Conservation (phyloP, 2,113 vertebrate species). For the Struthio camelus region DNA sequence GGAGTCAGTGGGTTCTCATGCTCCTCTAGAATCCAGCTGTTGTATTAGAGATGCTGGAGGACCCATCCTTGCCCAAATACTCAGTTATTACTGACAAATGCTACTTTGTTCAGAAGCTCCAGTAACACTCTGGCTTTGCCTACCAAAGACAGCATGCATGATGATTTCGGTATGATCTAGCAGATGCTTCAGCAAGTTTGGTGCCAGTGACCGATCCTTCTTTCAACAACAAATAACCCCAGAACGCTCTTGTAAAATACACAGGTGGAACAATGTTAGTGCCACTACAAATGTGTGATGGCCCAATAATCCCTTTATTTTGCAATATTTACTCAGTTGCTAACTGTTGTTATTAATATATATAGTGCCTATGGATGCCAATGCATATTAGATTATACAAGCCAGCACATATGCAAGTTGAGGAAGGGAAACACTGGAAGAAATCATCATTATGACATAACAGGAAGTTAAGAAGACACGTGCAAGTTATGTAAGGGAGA, state of each 20-base stretch:
- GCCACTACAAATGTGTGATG: neutral
- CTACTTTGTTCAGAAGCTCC: neutral
- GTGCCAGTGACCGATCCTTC: neutral
- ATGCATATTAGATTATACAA: neutral
- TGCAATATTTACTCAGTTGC: neutral
- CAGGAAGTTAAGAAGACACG: neutral
- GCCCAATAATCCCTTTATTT: neutral
- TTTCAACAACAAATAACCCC: neutral
- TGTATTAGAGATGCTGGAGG: neutral
- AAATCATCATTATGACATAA: neutral
- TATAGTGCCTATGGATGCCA: neutral
- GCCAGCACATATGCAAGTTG: neutral
- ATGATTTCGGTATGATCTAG: neutral
- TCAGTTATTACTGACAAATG: neutral
- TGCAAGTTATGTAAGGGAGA: neutral
- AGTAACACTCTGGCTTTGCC: neutral
- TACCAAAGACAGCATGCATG: neutral
- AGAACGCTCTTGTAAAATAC: neutral
- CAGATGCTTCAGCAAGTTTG: neutral
- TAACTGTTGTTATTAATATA: accelerated
- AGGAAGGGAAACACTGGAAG: neutral
- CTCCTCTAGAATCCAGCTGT: neutral
- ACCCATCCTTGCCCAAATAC: neutral
- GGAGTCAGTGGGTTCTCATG: neutral
- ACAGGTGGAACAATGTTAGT: neutral